Percentiles rank a stretch among this genome's conserved stretches.
Evolutionary conservation across 2,888 invertebrate genomes (phyloP).

Genomic region (Steinernema carpocapsae): DNA sequence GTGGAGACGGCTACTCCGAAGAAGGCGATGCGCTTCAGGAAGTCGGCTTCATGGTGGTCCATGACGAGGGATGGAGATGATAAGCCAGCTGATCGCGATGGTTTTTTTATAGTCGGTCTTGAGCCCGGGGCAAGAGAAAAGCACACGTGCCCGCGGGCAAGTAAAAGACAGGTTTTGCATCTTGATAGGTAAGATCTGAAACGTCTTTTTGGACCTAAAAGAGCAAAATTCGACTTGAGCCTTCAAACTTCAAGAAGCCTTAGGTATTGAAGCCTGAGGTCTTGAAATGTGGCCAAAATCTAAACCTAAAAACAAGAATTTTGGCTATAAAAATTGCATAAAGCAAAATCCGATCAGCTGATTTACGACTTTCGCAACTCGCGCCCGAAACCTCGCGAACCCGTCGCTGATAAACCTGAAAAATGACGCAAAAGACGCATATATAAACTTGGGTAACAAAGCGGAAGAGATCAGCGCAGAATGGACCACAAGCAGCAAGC

Average conservation of each 20-base stretch:
- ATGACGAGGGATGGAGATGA: neutral
- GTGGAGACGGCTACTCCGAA: conserved; percentile 57
- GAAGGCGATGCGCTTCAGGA: conserved; percentile 38
- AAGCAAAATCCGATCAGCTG: neutral
- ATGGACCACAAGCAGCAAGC: conserved; percentile 54
- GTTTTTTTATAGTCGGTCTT: neutral
- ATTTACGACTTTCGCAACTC: conserved; percentile 18
- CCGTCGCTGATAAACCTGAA: neutral
- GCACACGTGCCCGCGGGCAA: neutral
- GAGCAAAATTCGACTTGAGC: neutral
- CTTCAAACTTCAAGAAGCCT: neutral
- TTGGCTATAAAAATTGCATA: neutral
- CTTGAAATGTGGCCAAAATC: neutral
- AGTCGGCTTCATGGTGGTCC: conserved; percentile 37
- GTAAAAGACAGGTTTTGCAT: neutral
- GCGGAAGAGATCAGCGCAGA: conserved; percentile 16
- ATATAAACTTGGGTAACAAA: neutral
- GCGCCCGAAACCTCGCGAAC: neutral
- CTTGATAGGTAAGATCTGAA: neutral
- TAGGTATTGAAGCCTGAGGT: neutral
- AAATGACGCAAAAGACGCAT: neutral
- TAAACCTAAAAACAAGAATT: neutral
- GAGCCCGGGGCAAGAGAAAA: neutral
- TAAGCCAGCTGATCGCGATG: neutral
- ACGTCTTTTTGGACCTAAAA: neutral